Percentiles rank a stretch among this genome's conserved stretches.
Evolutionary conservation across 2,113 vertebrate genomes (phyloP).

Genomic region (Colaptes auratus): DNA sequence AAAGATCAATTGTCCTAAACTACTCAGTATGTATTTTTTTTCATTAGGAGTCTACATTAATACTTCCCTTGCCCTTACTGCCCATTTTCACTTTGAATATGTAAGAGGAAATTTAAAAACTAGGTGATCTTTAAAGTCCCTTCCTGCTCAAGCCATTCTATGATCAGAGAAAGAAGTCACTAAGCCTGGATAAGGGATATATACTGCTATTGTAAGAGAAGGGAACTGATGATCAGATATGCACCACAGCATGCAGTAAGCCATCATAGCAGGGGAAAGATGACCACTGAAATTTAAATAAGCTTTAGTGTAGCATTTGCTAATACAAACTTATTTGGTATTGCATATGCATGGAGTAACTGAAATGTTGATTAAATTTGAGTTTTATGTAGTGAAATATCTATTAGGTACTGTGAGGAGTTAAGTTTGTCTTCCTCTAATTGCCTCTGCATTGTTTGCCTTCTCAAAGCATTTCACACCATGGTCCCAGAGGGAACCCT

Average conservation of each 20-base stretch:
- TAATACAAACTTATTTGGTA: neutral
- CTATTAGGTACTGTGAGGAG: too few relatives aligned
- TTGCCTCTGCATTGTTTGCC: too few relatives aligned
- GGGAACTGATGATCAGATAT: neutral
- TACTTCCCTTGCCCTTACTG: neutral
- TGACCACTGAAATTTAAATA: neutral
- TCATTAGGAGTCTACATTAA: neutral
- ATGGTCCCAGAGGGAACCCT: too few relatives aligned
- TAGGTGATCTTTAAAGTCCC: too few relatives aligned
- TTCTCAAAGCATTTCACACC: too few relatives aligned
- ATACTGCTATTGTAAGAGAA: neutral
- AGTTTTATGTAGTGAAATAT: neutral
- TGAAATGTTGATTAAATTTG: neutral
- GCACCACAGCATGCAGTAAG: neutral
- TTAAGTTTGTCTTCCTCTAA: too few relatives aligned
- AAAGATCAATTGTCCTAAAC: neutral
- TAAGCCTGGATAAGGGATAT: neutral
- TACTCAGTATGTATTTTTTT: neutral
- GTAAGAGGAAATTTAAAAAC: neutral
- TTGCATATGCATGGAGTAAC: neutral
- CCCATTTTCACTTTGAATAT: rapidly evolving
- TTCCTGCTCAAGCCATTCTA: too few relatives aligned
- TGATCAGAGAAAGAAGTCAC: neutral
- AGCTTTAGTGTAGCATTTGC: neutral
- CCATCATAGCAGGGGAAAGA: neutral